A percentile compares a stretch with the other conserved stretches of the same genome.
phyloP scores from a whole-genome alignment of 2,797 vertebrate genomes.

The Sebastes alutus region DNA sequence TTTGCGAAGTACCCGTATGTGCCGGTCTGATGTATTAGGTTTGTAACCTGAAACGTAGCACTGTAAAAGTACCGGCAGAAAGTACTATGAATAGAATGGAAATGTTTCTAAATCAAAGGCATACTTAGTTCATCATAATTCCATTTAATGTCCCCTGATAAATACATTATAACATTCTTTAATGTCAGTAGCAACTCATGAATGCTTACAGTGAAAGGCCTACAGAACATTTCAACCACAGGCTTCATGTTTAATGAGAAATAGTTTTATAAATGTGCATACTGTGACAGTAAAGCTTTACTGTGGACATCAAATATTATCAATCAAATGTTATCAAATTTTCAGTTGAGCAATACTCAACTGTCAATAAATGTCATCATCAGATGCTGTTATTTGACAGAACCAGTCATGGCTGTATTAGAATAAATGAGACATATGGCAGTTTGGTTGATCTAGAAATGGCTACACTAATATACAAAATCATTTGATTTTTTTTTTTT shows the following conservation, averaged over 20 bases:
- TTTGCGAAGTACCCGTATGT: too few relatives aligned
- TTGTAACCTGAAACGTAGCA: background rate
- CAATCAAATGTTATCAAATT: background rate
- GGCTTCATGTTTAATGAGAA: background rate
- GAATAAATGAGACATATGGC: background rate
- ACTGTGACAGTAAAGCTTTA: background rate
- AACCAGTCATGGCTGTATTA: background rate
- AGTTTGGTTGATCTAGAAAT: background rate
- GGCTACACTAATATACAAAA: conserved; percentile 10
- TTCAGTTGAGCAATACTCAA: background rate
- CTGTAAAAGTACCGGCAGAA: background rate
- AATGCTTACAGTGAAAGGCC: conserved; percentile 11
- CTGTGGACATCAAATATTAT: background rate
- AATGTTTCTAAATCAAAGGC: conserved; percentile 3
- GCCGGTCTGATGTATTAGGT: background rate
- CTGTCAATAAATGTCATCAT: background rate
- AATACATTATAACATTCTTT: conserved; percentile 23
- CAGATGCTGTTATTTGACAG: background rate
- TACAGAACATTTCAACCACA: conserved; percentile 13
- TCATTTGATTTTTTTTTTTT: background rate
- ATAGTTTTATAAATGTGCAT: background rate
- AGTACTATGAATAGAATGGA: background rate
- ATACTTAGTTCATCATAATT: background rate
- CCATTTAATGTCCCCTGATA: conserved; percentile 19
- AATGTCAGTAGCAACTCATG: conserved; percentile 20